Evolutionary conservation across 2,888 invertebrate genomes (phyloP), one percentile per base, ranked within the genome.

Genomic region (Neoascia interrupta): DNA sequence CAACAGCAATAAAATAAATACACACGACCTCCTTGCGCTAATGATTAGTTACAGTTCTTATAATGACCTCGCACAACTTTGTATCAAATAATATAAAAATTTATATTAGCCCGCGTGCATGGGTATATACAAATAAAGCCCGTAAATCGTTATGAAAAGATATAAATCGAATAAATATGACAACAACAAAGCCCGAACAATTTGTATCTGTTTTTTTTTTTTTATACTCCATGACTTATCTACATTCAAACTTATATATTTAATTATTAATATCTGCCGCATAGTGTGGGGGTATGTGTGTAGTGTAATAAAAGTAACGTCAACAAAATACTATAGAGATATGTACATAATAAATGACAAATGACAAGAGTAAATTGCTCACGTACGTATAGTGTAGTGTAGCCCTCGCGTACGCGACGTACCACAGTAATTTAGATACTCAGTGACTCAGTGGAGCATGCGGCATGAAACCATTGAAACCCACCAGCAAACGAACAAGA

Each of bases 301-400:
- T 31, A n/a, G 13, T 37, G 31, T 63, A 36, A 41, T 53, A 56
- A 54, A 69, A 64, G 56, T 34, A 39, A 41, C 58, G 68, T 61
- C n/a, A 69, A 74, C 58, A 63, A 70, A 70, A 76, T 64, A 70
- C 43, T 72, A 45, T 72, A 58, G 47, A 74, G 63, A 63, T 70
- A 66, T 60, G 58, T 64, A 72, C 64, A 66, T 76, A 76, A 76
- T 79, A 79, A 68, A 79, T 79, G 73, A 79, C 79, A 79, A 73
- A 73, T 79, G 73, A 79, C 79, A 73, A 73, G 61, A 79, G 73
- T 45, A 79, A 79, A 73, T 79, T 73, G 66, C 66, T 79, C 73
- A 73, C 72, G 64, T 79, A 70, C 63, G 41, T 56, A 23, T 58
- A 34, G 54, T 66, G 47, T 21, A 37, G 36, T 43, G 43, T 64